Evolutionary conservation across 2,888 invertebrate species (phyloP).

Genomic region (Iphiclides podalirius): DNA sequence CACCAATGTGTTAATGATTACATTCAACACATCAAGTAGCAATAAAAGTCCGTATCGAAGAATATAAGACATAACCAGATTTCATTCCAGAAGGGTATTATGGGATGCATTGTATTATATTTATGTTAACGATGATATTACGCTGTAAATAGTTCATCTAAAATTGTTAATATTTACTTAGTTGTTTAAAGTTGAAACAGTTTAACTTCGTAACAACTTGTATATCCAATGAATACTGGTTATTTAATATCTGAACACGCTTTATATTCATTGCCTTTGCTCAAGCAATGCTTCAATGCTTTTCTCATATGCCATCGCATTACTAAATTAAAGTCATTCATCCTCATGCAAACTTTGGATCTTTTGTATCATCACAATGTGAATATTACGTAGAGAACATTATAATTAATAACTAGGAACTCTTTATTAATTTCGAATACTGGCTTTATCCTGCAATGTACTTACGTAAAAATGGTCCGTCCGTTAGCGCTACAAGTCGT

Average conservation of each 20-base stretch:
- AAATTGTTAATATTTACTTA: too few relatives aligned
- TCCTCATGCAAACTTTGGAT: constrained; percentile 27
- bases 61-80: constrained; percentile 13
- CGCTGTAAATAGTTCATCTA: too few relatives aligned
- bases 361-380: constrained; percentile 18
- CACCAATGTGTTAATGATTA: too few relatives aligned
- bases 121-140: too few relatives aligned
- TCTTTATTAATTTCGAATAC: too few relatives aligned
- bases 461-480: too few relatives aligned
- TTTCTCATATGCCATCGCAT: constrained; percentile 63
- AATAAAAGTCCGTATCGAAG: background rate
- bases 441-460: too few relatives aligned
- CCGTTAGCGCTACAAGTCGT: too few relatives aligned
- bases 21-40: too few relatives aligned
- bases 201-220: background rate
- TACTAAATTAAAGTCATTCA: constrained; percentile 29
- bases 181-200: too few relatives aligned
- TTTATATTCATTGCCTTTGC: constrained; percentile 56
- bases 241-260: constrained; percentile 29
- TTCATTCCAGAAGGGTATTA: constrained; percentile 1
- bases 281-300: constrained; percentile 65
- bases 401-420: too few relatives aligned
- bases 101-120: too few relatives aligned
- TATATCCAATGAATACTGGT: constrained; percentile 5
- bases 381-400: constrained; percentile 3